Conservation (phyloP, 2,113 vertebrate species). For the Turnix velox region DNA sequence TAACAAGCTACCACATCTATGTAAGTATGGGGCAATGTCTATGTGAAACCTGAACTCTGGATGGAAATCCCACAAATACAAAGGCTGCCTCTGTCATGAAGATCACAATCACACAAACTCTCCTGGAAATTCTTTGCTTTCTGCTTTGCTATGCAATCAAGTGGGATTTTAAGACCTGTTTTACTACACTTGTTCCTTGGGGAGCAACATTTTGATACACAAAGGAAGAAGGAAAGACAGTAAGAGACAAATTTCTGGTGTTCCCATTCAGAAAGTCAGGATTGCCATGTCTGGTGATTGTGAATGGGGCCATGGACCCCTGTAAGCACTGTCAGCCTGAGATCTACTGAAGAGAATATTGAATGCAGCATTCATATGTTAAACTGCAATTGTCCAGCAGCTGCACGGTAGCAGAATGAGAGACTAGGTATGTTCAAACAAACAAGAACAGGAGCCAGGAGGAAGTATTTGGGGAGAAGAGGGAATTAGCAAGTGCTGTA, state of each 20-base stretch:
- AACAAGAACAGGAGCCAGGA: neutral
- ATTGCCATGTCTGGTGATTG: neutral
- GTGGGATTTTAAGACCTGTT: neutral
- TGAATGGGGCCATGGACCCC: neutral
- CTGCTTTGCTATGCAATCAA: neutral
- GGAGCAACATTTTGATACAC: neutral
- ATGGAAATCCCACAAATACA: neutral
- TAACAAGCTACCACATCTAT: neutral
- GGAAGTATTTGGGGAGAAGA: conserved; percentile 30
- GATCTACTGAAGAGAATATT: neutral
- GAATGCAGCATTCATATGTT: neutral
- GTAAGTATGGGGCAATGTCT: neutral
- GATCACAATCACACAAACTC: neutral
- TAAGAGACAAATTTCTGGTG: neutral
- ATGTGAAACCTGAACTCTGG: neutral
- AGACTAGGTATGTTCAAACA: neutral
- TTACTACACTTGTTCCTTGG: neutral
- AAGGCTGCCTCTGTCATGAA: neutral
- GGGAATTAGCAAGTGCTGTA: conserved; percentile 40
- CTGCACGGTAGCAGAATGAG: neutral
- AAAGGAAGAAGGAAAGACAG: neutral
- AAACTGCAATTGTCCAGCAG: neutral
- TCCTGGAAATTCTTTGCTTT: neutral
- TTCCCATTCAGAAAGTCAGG: neutral
- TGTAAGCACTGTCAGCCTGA: neutral